Evolutionary conservation across 1,140 invertebrate species (phyloP).

Genomic region (Cherax destructor): DNA sequence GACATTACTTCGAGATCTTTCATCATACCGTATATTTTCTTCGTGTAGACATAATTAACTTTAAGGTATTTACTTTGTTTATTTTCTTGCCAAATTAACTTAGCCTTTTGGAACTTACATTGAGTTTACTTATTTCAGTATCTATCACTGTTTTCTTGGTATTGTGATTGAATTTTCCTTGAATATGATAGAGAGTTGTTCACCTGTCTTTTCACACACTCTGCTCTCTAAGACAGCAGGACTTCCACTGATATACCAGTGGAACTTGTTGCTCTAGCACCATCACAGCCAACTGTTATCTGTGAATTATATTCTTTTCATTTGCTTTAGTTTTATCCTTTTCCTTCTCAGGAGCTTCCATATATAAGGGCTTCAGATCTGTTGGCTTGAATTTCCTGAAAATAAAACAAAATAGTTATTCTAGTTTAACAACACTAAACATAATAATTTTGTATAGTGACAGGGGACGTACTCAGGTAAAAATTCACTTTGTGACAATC

Average conservation of each 20-base stretch:
- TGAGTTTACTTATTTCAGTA: neutral
- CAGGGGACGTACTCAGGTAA: no score
- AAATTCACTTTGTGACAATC: no score
- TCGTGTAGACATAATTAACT: no score
- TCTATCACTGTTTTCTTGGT: neutral
- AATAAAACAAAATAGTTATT: neutral
- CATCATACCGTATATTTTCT: no score
- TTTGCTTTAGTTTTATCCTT: conserved; percentile 19
- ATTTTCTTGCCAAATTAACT: no score
- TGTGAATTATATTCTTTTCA: conserved; percentile 17
- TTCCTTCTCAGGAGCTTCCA: conserved; percentile 30
- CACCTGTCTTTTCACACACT: neutral
- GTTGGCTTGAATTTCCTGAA: conserved; percentile 50
- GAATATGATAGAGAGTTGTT: neutral
- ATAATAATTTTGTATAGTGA: no score
- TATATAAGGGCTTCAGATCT: conserved; percentile 33
- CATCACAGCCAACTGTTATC: conserved; percentile 45
- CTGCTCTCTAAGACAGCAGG: neutral
- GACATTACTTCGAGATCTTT: no score
- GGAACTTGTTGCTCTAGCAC: neutral
- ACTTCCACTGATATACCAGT: neutral
- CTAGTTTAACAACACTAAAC: neutral
- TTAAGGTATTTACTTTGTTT: no score
- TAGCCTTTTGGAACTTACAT: no score
- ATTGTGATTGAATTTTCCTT: neutral